Evolutionary conservation across 2,797 vertebrate species (phyloP), one percentile per base, ranked within the genome.

Genomic region (Schizopygopsis malacanthus): DNA sequence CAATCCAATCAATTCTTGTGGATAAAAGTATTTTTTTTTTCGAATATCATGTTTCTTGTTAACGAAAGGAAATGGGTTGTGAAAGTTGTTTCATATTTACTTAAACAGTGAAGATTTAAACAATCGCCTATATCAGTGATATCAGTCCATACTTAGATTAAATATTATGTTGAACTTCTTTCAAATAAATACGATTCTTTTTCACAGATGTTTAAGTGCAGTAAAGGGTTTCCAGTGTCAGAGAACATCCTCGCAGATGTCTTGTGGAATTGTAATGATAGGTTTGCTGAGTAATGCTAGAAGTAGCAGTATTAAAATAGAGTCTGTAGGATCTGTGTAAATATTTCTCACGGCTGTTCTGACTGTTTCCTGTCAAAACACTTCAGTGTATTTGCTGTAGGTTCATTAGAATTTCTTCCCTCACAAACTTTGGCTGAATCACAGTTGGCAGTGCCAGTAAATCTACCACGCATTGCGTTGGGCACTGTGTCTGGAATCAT

Each of bases 321-420:
- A 87, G 91, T 90, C 84, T 89, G 90, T 63, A 63, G 78, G 59
- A 43, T 50, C 4, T 81, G 16, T 82, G 89, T 90, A 90, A 89
- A 92, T 91, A 88, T 90, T 88, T 83, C 83, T 93, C 89, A 89
- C 87, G 84, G 63, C 86, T 65, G 20, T 84, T 50, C 80, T 65
- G 76, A 87, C 89, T 85, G 88, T 77, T 79, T 78, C 50, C 56
- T 88, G 83, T 61, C 67, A 72, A 47, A 71, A 39, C 67, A 4
- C 63, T 41, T 61, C 65, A 2, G 12, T 70, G 6, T 43, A 16
- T 84, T n/a, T 56, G 12, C 6, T 71, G 37, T 16, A 79, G 80
- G 52, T 59, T 61, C 73, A 45, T 72, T 72, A 61, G 11, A 15
- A 43, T 22, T 82, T 45, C 81, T 71, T 56, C 12, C 37, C 69